Conservation (phyloP, 2,888 invertebrate genomes). For the Zonitis immaculata region DNA sequence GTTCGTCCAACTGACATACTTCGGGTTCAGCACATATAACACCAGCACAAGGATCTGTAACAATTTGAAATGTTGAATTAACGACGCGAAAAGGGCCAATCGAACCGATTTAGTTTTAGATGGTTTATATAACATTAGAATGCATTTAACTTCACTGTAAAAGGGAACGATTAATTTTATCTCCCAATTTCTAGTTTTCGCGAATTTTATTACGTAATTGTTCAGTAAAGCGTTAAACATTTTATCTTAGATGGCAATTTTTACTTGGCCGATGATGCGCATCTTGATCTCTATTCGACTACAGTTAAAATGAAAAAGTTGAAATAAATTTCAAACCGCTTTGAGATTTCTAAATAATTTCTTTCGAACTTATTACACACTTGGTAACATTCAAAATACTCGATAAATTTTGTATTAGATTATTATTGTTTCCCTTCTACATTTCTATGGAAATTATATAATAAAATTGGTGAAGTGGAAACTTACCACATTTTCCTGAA, state of each 20-base stretch:
- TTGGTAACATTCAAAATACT: conserved; percentile 23
- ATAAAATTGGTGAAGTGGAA: conserved; percentile 4
- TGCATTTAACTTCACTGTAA: neutral
- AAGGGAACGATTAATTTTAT: conserved; percentile 12
- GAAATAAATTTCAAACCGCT: conserved; percentile 28
- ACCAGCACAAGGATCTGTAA: conserved; percentile 79
- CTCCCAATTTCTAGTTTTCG: conserved; percentile 15
- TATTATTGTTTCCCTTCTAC: too few relatives aligned
- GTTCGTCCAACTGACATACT: conserved; percentile 76
- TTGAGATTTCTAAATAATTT: conserved; percentile 27
- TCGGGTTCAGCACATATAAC: conserved; percentile 73
- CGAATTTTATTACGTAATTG: conserved; percentile 32
- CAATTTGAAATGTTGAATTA: conserved; percentile 21
- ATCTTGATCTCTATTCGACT: conserved; percentile 17
- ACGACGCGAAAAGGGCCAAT: conserved; percentile 13
- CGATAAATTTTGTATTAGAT: conserved; percentile 8
- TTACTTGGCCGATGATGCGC: conserved; percentile 28
- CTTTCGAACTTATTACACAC: conserved; percentile 22
- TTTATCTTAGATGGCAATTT: conserved; percentile 27
- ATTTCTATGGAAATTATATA: neutral
- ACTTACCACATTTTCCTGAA: conserved; percentile 82
- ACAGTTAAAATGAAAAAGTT: conserved; percentile 36
- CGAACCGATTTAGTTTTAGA: conserved; percentile 7
- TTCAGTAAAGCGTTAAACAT: conserved; percentile 24
- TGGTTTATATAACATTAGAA: neutral